A percentile compares a stretch with the other conserved stretches of the same genome.
These are phyloP conservation scores for Heteromyza rotundicornis DNA, from an alignment of 2,888 invertebrate genomes.

Conservation along the genomic window DNA sequence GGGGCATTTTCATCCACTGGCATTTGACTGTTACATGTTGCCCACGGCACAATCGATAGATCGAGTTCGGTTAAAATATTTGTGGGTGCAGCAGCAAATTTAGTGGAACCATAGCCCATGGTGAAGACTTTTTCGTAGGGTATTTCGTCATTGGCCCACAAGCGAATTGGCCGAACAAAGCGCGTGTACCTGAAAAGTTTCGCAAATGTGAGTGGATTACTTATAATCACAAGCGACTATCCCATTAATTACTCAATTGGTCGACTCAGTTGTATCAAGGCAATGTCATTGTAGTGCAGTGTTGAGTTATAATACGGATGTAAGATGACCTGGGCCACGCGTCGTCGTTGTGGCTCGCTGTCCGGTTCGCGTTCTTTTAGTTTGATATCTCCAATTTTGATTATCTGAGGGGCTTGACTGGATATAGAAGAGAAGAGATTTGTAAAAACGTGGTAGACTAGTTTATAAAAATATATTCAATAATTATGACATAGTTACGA, in stretches of 20 bases:
- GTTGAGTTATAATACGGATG: constrained; percentile 65
- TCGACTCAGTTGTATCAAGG: constrained; percentile 62
- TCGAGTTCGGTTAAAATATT: constrained; percentile 50
- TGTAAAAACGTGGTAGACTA: background rate
- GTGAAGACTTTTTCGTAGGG: constrained; percentile 64
- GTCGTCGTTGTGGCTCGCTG: constrained; percentile 55
- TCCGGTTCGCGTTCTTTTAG: constrained; percentile 57
- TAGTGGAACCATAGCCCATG: constrained; percentile 68
- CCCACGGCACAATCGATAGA: constrained; percentile 40
- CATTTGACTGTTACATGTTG: constrained; percentile 40
- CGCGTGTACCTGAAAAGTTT: constrained; percentile 39
- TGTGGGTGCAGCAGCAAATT: constrained; percentile 56
- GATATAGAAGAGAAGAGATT: background rate
- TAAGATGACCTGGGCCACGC: constrained; percentile 53
- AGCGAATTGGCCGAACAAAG: constrained; percentile 66
- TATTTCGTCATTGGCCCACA: constrained; percentile 61
- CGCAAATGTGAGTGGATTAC: background rate
- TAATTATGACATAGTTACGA: no score
- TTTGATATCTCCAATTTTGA: constrained; percentile 65
- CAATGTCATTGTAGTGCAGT: constrained; percentile 67
- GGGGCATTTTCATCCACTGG: constrained; percentile 38
- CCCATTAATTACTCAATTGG: constrained; percentile 39
- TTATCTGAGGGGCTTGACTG: constrained; percentile 54
- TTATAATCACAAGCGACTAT: background rate
- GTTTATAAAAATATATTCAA: background rate